A percentile compares a stretch with the other conserved stretches of the same genome.
These are phyloP conservation scores for Busseola fusca DNA, from an alignment of 2,888 invertebrate species.

Conservation along the genomic window DNA sequence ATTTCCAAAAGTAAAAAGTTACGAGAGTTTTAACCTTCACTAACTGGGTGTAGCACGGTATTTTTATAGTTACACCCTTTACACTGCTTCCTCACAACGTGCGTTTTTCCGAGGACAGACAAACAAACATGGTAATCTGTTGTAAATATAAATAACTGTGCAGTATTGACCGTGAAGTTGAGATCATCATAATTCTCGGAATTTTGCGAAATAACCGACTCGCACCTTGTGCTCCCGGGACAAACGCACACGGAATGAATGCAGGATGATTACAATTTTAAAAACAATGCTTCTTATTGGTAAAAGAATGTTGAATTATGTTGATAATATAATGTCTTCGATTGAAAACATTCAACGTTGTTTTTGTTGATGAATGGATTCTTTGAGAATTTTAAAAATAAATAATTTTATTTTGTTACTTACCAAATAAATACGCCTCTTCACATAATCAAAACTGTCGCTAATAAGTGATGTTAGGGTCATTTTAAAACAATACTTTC, in stretches of 20 bases:
- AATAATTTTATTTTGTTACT: slow-evolving; percentile 56
- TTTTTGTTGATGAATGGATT: neutral
- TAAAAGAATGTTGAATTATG: neutral
- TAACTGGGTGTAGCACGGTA: neutral
- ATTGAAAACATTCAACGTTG: neutral
- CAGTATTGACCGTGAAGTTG: slow-evolving; percentile 60
- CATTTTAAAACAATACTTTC: slow-evolving; percentile 57
- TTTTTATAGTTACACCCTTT: slow-evolving; percentile 4
- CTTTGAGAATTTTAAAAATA: neutral
- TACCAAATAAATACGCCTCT: slow-evolving; percentile 79
- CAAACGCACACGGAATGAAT: neutral
- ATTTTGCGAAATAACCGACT: slow-evolving; percentile 56
- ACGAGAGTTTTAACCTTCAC: slow-evolving; percentile 35
- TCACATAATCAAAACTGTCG: slow-evolving; percentile 72
- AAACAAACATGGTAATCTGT: slow-evolving; percentile 42
- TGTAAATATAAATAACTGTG: slow-evolving; percentile 23
- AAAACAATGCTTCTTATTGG: neutral
- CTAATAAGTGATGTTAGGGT: slow-evolving; percentile 68
- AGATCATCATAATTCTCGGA: slow-evolving; percentile 78
- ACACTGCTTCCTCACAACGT: slow-evolving; percentile 32
- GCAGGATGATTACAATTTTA: neutral
- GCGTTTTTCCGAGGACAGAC: neutral
- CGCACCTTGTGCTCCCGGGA: slow-evolving; percentile 1
- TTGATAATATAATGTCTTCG: neutral
- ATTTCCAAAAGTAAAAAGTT: slow-evolving; percentile 10